Conservation (phyloP, 1,140 invertebrate genomes). For the Plectrocnemia conspersa region DNA sequence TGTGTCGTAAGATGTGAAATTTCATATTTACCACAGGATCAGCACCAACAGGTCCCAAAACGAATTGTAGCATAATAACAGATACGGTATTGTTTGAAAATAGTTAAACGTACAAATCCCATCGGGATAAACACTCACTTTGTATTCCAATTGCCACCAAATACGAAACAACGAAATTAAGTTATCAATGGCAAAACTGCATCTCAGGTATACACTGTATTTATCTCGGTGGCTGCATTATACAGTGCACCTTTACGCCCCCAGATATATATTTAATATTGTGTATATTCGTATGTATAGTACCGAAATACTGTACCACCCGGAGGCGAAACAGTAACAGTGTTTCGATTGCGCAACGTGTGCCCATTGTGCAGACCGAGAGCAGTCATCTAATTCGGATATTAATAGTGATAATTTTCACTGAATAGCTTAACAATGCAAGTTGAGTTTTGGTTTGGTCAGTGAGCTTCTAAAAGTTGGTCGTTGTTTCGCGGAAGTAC, state of each 20-base stretch:
- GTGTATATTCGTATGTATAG: no score
- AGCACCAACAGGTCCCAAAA: no score
- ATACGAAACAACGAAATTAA: constrained; percentile 14
- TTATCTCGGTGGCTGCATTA: neutral
- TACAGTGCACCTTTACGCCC: no score
- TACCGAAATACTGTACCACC: no score
- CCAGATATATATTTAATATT: no score
- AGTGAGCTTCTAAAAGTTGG: constrained; percentile 11
- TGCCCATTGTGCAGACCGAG: constrained; percentile 11
- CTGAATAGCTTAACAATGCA: constrained; percentile 21
- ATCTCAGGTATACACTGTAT: constrained; percentile 9
- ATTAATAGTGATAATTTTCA: constrained; percentile 28
- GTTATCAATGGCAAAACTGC: constrained; percentile 13
- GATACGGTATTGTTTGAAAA: no score
- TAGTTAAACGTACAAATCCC: no score
- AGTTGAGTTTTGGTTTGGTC: constrained; percentile 26
- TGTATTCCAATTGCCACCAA: constrained; percentile 10
- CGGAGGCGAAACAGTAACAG: neutral
- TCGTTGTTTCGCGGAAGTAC: neutral
- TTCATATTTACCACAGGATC: no score
- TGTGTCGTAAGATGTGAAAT: no score
- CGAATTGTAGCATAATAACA: no score
- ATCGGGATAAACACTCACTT: constrained; percentile 9
- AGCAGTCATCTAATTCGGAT: constrained; percentile 23
- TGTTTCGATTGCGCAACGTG: constrained; percentile 2